phyloP scores from a whole-genome alignment of 1,140 invertebrate species.

The Conus betulinus region DNA sequence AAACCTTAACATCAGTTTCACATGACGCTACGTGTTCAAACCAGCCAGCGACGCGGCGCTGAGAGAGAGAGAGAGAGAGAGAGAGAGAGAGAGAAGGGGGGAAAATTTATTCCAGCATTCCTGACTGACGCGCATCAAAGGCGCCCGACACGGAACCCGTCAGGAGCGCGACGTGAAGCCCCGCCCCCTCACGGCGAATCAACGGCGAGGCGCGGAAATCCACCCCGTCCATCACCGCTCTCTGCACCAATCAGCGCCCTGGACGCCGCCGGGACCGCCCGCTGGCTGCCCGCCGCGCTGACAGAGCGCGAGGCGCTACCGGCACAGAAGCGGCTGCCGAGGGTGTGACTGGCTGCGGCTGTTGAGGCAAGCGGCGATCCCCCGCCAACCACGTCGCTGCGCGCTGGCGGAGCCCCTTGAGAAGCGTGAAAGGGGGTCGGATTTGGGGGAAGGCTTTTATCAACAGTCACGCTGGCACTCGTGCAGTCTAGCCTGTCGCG shows the following conservation, averaged over 20 bases:
- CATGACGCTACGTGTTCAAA: background rate
- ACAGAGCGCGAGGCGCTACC: background rate
- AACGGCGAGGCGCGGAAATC: conserved; percentile 17
- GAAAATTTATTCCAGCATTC: conserved; percentile 7
- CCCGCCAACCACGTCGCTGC: conserved; percentile 32
- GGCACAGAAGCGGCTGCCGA: conserved; percentile 2
- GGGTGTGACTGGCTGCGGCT: conserved; percentile 27
- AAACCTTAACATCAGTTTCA: background rate
- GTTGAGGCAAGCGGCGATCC: conserved; percentile 27
- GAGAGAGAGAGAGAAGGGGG: no score
- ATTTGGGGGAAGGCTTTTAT: conserved; percentile 28
- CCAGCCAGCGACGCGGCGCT: conserved; percentile 6
- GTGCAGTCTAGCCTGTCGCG: conserved; percentile 17
- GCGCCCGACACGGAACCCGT: conserved; percentile 24
- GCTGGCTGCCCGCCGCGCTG: background rate
- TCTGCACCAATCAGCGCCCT: background rate
- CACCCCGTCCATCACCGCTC: background rate
- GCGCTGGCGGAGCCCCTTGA: conserved; percentile 6
- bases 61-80: background rate
- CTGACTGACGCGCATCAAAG: conserved; percentile 17
- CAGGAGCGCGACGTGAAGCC: conserved; percentile 17
- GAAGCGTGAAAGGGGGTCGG: conserved; percentile 35
- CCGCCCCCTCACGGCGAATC: conserved; percentile 18
- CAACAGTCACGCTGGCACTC: conserved; percentile 31
- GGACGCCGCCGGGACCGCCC: background rate